phyloP scores from a whole-genome alignment of 2,797 vertebrate genomes.

The Sternarchorhynchus goeldii region DNA sequence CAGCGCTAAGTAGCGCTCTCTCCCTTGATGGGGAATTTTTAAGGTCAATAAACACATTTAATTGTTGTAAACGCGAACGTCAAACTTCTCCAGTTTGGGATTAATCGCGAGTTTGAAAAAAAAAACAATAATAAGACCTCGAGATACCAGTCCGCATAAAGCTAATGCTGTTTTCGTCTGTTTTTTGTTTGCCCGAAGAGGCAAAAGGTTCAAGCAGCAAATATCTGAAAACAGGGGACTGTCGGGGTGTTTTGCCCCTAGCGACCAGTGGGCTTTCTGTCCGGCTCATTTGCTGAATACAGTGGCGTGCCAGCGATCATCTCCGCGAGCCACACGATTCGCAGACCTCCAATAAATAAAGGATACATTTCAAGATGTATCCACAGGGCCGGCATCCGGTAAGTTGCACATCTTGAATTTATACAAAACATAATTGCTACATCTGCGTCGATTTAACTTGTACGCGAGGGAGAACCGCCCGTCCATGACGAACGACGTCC shows the following conservation, averaged over 20 bases:
- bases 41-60: constrained; percentile 13
- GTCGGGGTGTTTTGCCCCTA: constrained; percentile 56
- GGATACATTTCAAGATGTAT: constrained; percentile 84
- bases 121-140: too few species aligned
- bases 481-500: constrained; percentile 47
- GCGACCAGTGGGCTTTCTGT: constrained; percentile 58
- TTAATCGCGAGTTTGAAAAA: too few species aligned
- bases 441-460: constrained; percentile 49
- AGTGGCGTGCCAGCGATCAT: constrained; percentile 64
- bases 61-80: constrained; percentile 22
- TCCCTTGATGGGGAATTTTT: constrained; percentile 12
- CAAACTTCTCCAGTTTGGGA: not conserved
- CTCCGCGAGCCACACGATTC: constrained; percentile 73
- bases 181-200: constrained; percentile 54
- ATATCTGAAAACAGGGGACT: constrained; percentile 65
- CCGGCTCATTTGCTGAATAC: constrained; percentile 66
- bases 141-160: constrained; percentile 14
- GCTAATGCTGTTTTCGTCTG: constrained; percentile 30
- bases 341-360: constrained; percentile 88
- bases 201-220: constrained; percentile 62
- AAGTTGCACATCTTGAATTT: constrained; percentile 71
- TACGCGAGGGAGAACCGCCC: constrained; percentile 27
- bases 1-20: constrained; percentile 6
- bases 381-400: constrained; percentile 96
- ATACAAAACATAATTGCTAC: constrained; percentile 54